Conservation (phyloP, 2,113 vertebrate genomes). For the Aegithalos caudatus region DNA sequence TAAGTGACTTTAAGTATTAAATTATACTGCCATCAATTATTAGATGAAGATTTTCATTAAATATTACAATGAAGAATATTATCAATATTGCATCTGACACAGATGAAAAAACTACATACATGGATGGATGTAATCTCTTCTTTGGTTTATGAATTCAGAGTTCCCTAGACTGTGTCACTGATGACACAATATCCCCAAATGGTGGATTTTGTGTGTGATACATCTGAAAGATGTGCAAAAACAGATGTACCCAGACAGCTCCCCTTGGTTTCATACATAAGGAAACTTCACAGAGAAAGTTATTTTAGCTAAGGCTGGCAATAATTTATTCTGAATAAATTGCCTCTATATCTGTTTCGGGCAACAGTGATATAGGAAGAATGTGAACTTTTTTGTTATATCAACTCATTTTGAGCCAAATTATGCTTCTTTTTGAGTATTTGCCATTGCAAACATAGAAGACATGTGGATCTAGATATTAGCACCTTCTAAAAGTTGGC, state of each 20-base stretch:
- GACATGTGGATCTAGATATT: conserved; percentile 61
- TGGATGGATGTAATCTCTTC: conserved; percentile 46
- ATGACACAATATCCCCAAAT: conserved; percentile 50
- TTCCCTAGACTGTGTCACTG: conserved; percentile 55
- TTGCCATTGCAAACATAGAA: conserved; percentile 59
- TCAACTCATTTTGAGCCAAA: conserved; percentile 56
- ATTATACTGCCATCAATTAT: conserved; percentile 68
- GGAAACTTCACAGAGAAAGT: conserved; percentile 60
- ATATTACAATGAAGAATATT: conserved; percentile 61
- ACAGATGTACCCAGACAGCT: conserved; percentile 59
- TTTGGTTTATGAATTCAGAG: conserved; percentile 57
- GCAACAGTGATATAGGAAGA: conserved; percentile 63
- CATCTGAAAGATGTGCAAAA: conserved; percentile 58
- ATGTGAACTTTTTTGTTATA: conserved; percentile 58
- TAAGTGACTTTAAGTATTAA: conserved; percentile 20
- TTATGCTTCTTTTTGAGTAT: conserved; percentile 55
- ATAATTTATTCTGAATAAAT: conserved; percentile 79
- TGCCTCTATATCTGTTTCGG: conserved; percentile 69
- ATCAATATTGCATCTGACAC: conserved; percentile 56
- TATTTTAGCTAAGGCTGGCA: conserved; percentile 71
- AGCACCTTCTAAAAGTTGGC: conserved; percentile 66
- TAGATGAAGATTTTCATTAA: conserved; percentile 68
- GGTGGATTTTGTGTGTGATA: conserved; percentile 47
- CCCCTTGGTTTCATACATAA: conserved; percentile 56
- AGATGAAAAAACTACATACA: conserved; percentile 64